Percentiles rank a stretch among this genome's conserved stretches.
These are phyloP conservation scores for Argyresthia albistria DNA, from an alignment of 2,888 invertebrate species.

Conservation along the genomic window DNA sequence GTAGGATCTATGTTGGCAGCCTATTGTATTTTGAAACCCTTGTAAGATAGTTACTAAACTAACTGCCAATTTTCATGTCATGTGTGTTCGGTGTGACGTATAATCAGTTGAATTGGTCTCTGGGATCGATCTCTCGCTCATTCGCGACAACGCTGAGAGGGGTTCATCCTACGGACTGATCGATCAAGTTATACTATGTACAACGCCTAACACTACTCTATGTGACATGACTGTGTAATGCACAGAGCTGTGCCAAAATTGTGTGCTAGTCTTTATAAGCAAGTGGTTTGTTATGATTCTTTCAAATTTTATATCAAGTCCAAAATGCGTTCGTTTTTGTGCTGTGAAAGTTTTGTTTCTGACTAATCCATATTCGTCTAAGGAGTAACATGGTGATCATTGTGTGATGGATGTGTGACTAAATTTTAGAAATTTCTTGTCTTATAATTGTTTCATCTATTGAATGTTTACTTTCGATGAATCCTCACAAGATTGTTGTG, in stretches of 20 bases:
- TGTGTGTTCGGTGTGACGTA: too few species aligned
- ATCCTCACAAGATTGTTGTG: too few species aligned
- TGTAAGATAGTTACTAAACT: slow-evolving; percentile 2
- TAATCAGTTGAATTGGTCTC: too few species aligned
- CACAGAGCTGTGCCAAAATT: slow-evolving; percentile 70
- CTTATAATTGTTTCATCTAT: too few species aligned
- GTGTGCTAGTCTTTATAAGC: slow-evolving; percentile 64
- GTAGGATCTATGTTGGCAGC: not conserved
- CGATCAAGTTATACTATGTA: too few species aligned
- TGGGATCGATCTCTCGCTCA: not conserved
- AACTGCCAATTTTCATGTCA: slow-evolving; percentile 4
- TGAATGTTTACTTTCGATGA: too few species aligned
- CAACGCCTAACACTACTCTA: not conserved
- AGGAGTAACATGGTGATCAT: too few species aligned
- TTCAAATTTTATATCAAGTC: slow-evolving; percentile 70
- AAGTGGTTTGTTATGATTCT: slow-evolving; percentile 66
- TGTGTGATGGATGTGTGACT: too few species aligned
- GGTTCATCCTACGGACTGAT: too few species aligned
- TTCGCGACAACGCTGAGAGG: not conserved
- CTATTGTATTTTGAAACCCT: not conserved
- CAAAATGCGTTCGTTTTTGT: slow-evolving; percentile 69
- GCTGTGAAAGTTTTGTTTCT: slow-evolving; percentile 45
- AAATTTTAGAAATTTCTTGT: too few species aligned
- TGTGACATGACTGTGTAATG: slow-evolving; percentile 30
- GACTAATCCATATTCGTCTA: slow-evolving; percentile 2